A percentile compares a stretch with the other conserved stretches of the same genome.
These are phyloP conservation scores for Sebastes cheni DNA, from an alignment of 2,797 vertebrate species.

Conservation along the genomic window DNA sequence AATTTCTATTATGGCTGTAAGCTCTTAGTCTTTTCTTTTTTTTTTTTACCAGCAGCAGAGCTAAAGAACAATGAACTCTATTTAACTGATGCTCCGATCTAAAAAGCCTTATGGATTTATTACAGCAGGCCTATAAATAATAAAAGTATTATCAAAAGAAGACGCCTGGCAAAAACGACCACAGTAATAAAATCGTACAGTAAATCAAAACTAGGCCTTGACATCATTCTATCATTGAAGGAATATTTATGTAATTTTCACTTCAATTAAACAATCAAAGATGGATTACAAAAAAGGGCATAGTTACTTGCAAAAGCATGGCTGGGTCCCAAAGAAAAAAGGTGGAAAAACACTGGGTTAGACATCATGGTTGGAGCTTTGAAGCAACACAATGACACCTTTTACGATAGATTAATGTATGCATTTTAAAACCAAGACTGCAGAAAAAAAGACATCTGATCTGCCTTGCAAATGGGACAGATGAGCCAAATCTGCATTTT, in stretches of 20 bases:
- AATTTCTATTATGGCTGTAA: background rate
- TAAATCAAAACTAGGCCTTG: background rate
- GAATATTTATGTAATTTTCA: slow-evolving; percentile 1
- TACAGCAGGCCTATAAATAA: background rate
- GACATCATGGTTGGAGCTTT: background rate
- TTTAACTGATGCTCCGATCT: background rate
- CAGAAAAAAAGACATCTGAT: background rate
- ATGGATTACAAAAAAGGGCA: background rate
- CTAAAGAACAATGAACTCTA: background rate
- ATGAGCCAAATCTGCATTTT: slow-evolving; percentile 14
- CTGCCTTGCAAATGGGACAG: slow-evolving; percentile 19
- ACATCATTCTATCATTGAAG: background rate
- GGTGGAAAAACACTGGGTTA: background rate
- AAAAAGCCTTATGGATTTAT: background rate
- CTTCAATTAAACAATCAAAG: background rate
- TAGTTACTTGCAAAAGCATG: background rate
- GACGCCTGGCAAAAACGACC: background rate
- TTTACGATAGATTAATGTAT: background rate
- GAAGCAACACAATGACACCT: background rate
- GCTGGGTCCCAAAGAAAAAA: background rate
- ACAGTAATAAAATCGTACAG: background rate
- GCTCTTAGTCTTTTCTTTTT: background rate
- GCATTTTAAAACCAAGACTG: slow-evolving; percentile 8
- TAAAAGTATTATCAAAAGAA: background rate
- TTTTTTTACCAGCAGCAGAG: background rate